These are phyloP conservation scores for Protaetia brevitarsis DNA, from an alignment of 1,140 invertebrate species.

Conservation along the genomic window DNA sequence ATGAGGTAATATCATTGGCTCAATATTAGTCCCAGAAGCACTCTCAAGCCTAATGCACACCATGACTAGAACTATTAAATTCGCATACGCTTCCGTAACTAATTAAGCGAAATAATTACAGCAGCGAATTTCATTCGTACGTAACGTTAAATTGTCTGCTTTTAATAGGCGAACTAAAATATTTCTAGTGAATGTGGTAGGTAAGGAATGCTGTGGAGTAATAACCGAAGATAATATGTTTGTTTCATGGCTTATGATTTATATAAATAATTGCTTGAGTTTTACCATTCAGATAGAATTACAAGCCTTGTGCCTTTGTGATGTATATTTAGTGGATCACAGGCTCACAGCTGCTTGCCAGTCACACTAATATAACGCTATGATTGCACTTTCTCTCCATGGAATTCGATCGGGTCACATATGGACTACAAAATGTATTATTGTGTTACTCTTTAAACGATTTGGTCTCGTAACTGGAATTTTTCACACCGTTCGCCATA, in stretches of 20 bases:
- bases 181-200: no score
- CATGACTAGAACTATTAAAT: neutral
- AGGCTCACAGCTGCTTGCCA: neutral
- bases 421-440: constrained; percentile 1
- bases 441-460: neutral
- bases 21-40: neutral
- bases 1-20: neutral
- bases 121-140: no score
- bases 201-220: no score
- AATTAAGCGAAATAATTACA: neutral
- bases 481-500: neutral
- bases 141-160: no score
- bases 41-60: neutral
- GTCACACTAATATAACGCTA: neutral
- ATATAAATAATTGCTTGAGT: no score
- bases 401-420: constrained; percentile 15
- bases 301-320: no score
- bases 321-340: no score
- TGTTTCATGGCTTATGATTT: no score
- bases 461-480: neutral
- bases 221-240: no score
- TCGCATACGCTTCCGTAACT: neutral
- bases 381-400: neutral
- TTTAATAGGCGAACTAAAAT: no score
- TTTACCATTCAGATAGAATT: no score